Base-by-base conservation (phyloP, 2,888 invertebrate species). In the Callinectes sapidus region DNA sequence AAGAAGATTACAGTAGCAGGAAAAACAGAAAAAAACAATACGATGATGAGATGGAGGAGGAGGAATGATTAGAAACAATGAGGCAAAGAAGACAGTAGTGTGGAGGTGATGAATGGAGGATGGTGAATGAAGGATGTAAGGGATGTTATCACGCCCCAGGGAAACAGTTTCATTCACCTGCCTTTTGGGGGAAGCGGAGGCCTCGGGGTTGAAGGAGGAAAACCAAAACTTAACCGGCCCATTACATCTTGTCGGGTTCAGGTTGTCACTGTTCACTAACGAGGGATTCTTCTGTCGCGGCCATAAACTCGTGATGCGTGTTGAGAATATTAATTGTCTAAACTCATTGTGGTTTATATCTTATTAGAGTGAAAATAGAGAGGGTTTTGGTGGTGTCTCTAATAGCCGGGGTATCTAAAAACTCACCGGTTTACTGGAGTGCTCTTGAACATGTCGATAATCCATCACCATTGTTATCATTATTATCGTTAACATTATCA, bases 211-310 rank as follows among this genome's bases (percentile, higher is more conserved):
- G 16, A 18, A 16, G 55, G 16, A 18, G 14, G 66, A 71, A 71
- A 5, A 71, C 66, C 66, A n/a, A 71, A 71, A 71, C n/a, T 71
- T n/a, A 71, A 23, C 23, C 66, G 23, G 18, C 55, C 14, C 55
- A 18, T 18, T 55, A 18, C 55, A 71, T 71, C 66, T 71, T 71
- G 55, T 16, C 18, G n/a, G 6, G n/a, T 23, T 71, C 23, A 71
- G 66, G 66, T n/a, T 71, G 66, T 23, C 66, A n/a, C n/a, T 71
- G 66, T 71, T 71, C 66, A 71, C 66, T 23, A n/a, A 71, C 66
- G 66, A 71, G 23, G 66, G 23, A 71, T 71, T n/a, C 23, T 8
- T 71, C 23, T 71, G 23, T 71, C 16, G 23, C 23, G n/a, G 66
- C n/a, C 8, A 71, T 71, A 23, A n/a, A 71, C 8, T 23, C 6